Base-by-base conservation (phyloP, 2,797 vertebrate genomes). In the Xenentodon cancila region DNA sequence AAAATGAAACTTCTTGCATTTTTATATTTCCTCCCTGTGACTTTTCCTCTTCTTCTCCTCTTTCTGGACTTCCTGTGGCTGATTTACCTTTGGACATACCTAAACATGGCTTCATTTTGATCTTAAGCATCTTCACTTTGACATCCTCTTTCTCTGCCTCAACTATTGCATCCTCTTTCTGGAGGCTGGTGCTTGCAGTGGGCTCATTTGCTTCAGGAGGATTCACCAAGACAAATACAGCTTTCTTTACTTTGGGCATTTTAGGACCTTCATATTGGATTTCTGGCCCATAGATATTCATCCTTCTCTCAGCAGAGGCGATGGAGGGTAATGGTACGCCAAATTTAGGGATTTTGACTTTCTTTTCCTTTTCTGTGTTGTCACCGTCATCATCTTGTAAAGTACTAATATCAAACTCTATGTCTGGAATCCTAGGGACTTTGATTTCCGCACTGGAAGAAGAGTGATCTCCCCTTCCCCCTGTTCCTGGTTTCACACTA, bases 291-390 rank as follows among this genome's bases (percentile, higher is more conserved):
- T 71, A 79, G 3, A 92, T 44, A 55, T 87, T 63, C 9, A 80
- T 34, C 49, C 68, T 80, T 57, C 61, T 71, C 43, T 92, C 89
- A 7, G 91, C 91, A 43, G 82, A 79, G 1, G 81, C 75, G 4
- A 89, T 85, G 25, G 88, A 90, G 0, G 93, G 91, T 55, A 94
- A 75, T 22, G 84, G 85, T 3, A 95, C 70, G 9, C 93, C 92
- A 61, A 95, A 93, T 49, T 93, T 94, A 0, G 94, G 94, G 58
- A 95, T 80, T 88, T 94, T 94, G 20, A 93, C 85, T 84, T 93
- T 93, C 18, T 82, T 80, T n/a, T 56, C 87, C 25, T 68, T 89
- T 40, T 89, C 86, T 0, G 61, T 63, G 12, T 73, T 82, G 0
- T 68, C 67, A 1, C 71, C 17, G n/a, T 73, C 61, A 18, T 80